Conservation (phyloP, 2,888 invertebrate species). For the Papilio elwesi region DNA sequence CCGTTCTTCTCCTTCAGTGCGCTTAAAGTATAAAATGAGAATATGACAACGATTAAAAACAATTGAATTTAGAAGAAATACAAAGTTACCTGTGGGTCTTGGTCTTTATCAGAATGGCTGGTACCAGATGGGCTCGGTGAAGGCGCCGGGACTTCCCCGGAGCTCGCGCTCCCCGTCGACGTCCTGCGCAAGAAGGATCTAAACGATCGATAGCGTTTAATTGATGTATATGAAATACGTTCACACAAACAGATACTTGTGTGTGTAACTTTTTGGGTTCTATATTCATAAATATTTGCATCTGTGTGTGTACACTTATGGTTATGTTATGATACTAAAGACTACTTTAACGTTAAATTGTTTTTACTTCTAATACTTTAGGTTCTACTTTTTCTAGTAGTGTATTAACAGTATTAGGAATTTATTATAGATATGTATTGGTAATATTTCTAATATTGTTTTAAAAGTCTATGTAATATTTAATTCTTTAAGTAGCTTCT, state of each 20-base stretch:
- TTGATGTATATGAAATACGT: slow-evolving; percentile 66
- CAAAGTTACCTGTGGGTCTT: slow-evolving; percentile 88
- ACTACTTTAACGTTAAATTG: slow-evolving; percentile 6
- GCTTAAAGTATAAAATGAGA: no score
- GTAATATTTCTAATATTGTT: no score
- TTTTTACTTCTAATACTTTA: background rate
- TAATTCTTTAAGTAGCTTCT: slow-evolving; percentile 46
- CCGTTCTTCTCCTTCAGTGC: no score
- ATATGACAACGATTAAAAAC: no score
- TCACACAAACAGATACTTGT: slow-evolving; percentile 64
- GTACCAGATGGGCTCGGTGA: slow-evolving; percentile 95
- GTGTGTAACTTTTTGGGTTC: background rate
- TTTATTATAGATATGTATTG: no score
- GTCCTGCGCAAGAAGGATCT: slow-evolving; percentile 83
- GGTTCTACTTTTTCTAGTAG: background rate
- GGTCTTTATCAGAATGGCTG: slow-evolving; percentile 94
- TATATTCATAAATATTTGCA: slow-evolving; percentile 23
- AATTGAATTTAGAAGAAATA: no score
- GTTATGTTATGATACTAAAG: slow-evolving; percentile 60
- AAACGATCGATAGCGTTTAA: slow-evolving; percentile 76
- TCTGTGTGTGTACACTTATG: slow-evolving; percentile 67
- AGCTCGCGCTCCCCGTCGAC: slow-evolving; percentile 80
- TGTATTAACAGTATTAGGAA: background rate
- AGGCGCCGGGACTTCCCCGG: slow-evolving; percentile 78
- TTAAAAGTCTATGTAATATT: background rate